phyloP scores from a whole-genome alignment of 92 coral and sea anemone genomes.

The Hydrozoanthus gracilis region DNA sequence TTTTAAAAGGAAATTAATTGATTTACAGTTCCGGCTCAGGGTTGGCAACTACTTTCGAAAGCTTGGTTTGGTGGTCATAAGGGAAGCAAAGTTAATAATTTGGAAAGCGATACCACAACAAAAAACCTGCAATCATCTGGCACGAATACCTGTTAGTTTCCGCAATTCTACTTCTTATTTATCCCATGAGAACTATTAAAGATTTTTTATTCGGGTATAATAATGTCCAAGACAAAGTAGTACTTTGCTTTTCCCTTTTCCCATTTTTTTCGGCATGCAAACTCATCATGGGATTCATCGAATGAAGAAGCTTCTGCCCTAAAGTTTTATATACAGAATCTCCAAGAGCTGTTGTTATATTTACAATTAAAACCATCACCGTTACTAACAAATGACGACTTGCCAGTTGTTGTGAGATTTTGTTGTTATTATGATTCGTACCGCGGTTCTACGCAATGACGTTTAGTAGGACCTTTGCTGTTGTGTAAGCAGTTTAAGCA shows the following conservation, averaged over 20 bases:
- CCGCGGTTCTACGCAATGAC: too few relatives aligned
- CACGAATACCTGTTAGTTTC: background rate
- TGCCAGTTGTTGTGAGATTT: too few relatives aligned
- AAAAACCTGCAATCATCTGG: background rate
- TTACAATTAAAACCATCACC: too few relatives aligned
- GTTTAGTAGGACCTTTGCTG: too few relatives aligned
- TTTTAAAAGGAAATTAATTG: background rate
- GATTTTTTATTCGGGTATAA: background rate
- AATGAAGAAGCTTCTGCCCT: too few relatives aligned
- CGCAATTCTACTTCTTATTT: background rate
- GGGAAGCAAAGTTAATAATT: background rate
- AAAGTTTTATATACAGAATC: too few relatives aligned
- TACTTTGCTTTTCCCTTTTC: conserved; percentile 6
- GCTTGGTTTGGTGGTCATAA: background rate
- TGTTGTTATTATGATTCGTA: too few relatives aligned
- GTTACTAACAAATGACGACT: too few relatives aligned
- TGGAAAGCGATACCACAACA: background rate
- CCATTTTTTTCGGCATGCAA: background rate
- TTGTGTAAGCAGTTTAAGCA: too few relatives aligned
- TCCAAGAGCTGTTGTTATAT: too few relatives aligned
- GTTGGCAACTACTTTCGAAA: background rate
- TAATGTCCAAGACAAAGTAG: background rate
- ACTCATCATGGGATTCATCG: too few relatives aligned
- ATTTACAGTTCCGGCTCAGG: background rate
- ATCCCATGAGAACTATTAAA: background rate